phyloP scores from a whole-genome alignment of 1,140 invertebrate genomes.

The Glossosoma conforme region DNA sequence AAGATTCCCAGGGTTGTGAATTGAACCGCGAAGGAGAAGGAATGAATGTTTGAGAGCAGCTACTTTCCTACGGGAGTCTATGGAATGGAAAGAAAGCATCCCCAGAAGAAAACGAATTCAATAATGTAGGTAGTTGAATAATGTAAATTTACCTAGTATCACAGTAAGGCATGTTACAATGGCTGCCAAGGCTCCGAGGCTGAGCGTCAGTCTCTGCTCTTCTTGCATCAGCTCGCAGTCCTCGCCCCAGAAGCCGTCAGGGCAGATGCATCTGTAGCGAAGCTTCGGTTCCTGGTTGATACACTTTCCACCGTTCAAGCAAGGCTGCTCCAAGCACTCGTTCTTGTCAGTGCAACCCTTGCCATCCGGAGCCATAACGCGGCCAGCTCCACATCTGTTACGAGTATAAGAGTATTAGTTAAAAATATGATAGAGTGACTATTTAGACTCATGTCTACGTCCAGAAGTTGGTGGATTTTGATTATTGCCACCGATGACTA shows the following conservation, averaged over 20 bases:
- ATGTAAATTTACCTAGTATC: conserved; percentile 53
- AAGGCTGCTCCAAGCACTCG: conserved; percentile 58
- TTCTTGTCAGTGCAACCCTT: conserved; percentile 58
- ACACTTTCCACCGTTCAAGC: conserved; percentile 56
- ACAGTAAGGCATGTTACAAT: conserved; percentile 60
- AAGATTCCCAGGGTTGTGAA: no score
- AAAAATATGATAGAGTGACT: no score
- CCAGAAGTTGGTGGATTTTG: no score
- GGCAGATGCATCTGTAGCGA: conserved; percentile 54
- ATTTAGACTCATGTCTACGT: no score
- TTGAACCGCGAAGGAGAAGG: no score
- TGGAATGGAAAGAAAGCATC: no score
- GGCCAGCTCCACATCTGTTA: conserved; percentile 54
- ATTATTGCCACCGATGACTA: no score
- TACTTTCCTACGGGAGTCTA: no score
- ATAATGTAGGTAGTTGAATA: neutral
- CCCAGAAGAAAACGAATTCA: no score
- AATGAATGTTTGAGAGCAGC: no score
- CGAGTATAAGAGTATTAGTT: no score
- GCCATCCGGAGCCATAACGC: conserved; percentile 53
- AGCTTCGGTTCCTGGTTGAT: conserved; percentile 53
- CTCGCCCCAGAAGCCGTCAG: conserved; percentile 58
- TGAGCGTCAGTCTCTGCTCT: conserved; percentile 56
- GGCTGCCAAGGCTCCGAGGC: conserved; percentile 57
- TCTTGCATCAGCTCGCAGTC: conserved; percentile 60